Evolutionary conservation across 2,888 invertebrate species (phyloP).

Genomic region (Bugula neritina): DNA sequence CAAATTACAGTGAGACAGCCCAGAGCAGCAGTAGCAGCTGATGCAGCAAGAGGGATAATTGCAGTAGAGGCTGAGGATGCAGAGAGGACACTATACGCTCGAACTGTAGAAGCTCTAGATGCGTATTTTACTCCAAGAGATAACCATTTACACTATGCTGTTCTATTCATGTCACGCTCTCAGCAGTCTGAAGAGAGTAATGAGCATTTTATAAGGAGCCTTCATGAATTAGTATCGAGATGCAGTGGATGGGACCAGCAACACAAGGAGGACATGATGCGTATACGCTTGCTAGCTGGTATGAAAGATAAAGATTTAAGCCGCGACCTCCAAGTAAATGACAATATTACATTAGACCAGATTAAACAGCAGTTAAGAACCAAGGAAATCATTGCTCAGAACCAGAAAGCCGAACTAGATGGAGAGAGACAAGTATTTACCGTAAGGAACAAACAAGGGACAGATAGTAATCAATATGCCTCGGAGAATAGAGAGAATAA

Average conservation of each 20-base stretch:
- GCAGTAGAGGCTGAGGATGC: constrained; percentile 2
- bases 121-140: not conserved
- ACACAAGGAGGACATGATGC: not conserved
- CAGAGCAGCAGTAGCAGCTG: not conserved
- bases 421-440: not conserved
- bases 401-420: not conserved
- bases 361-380: not conserved
- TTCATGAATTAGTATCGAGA: not conserved
- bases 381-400: not conserved
- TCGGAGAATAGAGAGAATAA: not conserved
- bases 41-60: not conserved
- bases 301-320: not conserved
- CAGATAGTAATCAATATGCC: not conserved
- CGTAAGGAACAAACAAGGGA: not conserved
- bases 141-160: not conserved
- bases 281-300: not conserved
- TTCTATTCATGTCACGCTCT: not conserved
- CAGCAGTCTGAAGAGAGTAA: not conserved
- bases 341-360: not conserved
- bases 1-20: not conserved
- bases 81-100: not conserved
- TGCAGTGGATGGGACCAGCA: not conserved
- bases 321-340: not conserved
- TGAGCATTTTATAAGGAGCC: not conserved
- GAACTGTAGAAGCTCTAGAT: not conserved